Percentiles rank a stretch among this genome's conserved stretches.
Conservation (phyloP, 2,888 invertebrate genomes). For the Morpho achilles region DNA sequence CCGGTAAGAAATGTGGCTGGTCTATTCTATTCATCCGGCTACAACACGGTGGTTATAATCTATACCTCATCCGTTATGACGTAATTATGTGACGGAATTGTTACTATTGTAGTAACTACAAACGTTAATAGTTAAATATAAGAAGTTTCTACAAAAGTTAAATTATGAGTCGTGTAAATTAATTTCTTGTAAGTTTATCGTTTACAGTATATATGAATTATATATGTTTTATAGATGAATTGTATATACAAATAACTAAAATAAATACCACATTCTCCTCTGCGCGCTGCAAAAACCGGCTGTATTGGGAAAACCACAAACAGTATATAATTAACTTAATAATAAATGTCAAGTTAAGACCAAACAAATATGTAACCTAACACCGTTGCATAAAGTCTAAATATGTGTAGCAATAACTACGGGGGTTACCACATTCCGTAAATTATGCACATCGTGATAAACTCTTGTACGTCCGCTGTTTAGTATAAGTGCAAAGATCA, state of each 20-base stretch:
- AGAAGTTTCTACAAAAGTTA: no score
- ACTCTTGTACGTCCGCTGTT: constrained; percentile 25
- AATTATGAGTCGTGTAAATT: no score
- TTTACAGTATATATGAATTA: no score
- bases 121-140: no score
- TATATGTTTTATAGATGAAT: no score
- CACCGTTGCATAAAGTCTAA: not conserved
- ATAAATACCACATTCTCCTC: not conserved
- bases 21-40: no score
- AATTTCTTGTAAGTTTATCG: no score
- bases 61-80: no score
- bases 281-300: constrained; percentile 31
- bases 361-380: constrained; percentile 1
- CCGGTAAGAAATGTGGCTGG: no score
- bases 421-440: not conserved
- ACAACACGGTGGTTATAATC: no score
- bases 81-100: no score
- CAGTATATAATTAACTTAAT: constrained; percentile 9
- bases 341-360: constrained; percentile 4
- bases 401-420: not conserved
- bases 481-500: constrained; percentile 17
- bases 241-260: constrained; percentile 26
- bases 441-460: constrained; percentile 11
- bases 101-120: no score
- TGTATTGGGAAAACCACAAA: constrained; percentile 39